phyloP scores from a whole-genome alignment of 2,113 vertebrate species.

The Holacanthus passer region DNA sequence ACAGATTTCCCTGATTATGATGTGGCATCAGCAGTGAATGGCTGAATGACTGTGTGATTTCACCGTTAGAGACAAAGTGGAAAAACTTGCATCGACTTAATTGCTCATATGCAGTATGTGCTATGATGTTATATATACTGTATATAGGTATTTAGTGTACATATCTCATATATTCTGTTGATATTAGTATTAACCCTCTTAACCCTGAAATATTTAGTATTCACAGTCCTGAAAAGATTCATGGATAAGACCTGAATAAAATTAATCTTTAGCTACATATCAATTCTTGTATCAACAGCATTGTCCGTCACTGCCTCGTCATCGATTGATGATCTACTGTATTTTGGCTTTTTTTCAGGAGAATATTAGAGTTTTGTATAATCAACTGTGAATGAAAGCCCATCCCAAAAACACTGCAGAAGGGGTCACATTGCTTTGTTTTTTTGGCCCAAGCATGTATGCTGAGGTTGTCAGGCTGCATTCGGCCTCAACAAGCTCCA shows the following conservation, averaged over 20 bases:
- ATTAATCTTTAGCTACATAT: not conserved
- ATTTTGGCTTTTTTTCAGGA: not conserved
- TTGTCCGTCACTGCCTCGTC: not conserved
- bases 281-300: not conserved
- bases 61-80: constrained; percentile 2
- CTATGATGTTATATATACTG: not conserved
- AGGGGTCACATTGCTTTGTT: not conserved
- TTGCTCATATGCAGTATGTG: not conserved
- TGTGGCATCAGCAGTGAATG: constrained; percentile 23
- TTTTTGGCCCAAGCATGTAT: not conserved
- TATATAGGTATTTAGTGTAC: not conserved
- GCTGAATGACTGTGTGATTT: constrained; percentile 29
- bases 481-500: not conserved
- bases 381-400: not conserved
- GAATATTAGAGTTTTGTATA: not conserved
- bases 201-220: too few relatives aligned
- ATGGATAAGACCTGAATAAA: not conserved
- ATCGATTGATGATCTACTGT: not conserved
- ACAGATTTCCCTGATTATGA: not conserved
- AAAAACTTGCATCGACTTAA: constrained; percentile 23
- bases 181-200: constrained; percentile 6
- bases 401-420: not conserved
- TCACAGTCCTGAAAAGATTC: not conserved
- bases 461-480: not conserved
- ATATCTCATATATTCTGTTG: not conserved